phyloP scores from a whole-genome alignment of 2,113 vertebrate genomes.

The Microtus oregoni region DNA sequence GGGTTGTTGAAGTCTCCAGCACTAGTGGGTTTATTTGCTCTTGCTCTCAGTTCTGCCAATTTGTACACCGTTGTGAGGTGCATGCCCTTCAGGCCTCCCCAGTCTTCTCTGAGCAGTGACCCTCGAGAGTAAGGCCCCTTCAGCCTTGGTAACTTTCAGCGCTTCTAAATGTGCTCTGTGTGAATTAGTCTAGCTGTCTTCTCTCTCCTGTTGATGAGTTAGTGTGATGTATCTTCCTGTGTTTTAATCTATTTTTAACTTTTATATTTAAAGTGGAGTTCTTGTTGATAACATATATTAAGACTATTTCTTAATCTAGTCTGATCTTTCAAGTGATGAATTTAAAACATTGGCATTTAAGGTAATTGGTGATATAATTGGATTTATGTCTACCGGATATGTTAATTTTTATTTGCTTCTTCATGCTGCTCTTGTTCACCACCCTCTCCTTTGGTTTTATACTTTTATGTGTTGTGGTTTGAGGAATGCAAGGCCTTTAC shows the following conservation, averaged over 20 bases:
- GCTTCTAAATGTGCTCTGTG: background rate
- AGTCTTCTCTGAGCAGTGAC: background rate
- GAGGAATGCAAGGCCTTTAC: background rate
- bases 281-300: background rate
- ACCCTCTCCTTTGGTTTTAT: too few relatives aligned
- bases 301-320: background rate
- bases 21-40: background rate
- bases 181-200: background rate
- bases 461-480: background rate
- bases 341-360: background rate
- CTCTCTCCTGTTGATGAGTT: background rate
- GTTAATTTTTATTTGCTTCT: background rate
- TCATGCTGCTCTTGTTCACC: background rate
- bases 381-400: background rate
- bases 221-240: background rate
- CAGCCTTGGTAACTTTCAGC: background rate
- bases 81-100: too few relatives aligned
- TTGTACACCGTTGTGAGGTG: background rate
- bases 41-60: background rate
- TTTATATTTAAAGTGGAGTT: background rate
- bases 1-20: background rate
- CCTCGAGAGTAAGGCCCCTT: background rate
- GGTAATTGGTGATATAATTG: background rate
- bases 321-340: background rate
- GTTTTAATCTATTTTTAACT: background rate